Conservation (phyloP, 2,888 invertebrate genomes). For the Micoletzkya japonica region DNA sequence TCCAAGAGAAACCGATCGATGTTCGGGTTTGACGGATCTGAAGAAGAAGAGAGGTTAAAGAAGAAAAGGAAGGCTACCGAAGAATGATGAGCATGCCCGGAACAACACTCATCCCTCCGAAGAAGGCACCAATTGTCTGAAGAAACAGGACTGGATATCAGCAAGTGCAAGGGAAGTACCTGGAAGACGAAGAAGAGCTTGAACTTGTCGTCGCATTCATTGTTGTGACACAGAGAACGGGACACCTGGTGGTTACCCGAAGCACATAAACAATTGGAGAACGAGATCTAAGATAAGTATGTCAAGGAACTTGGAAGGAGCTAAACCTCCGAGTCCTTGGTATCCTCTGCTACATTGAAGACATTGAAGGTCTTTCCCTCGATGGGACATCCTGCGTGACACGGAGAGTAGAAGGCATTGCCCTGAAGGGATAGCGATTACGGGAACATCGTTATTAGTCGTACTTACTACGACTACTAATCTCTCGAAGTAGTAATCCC, state of each 20-base stretch:
- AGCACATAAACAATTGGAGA: slow-evolving; percentile 52
- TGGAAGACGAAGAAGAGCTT: slow-evolving; percentile 51
- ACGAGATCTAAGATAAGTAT: slow-evolving; percentile 24
- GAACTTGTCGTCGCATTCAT: slow-evolving; percentile 48
- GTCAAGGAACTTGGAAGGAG: background rate
- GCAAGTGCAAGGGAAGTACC: background rate
- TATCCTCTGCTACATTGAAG: slow-evolving; percentile 30
- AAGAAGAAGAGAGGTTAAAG: background rate
- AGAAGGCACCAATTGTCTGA: slow-evolving; percentile 53
- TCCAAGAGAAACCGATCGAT: slow-evolving; percentile 59
- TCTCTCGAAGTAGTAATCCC: background rate
- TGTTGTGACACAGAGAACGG: slow-evolving; percentile 50
- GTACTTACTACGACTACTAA: background rate
- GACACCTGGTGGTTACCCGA: slow-evolving; percentile 46
- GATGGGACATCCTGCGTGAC: slow-evolving; percentile 60
- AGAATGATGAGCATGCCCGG: slow-evolving; percentile 63
- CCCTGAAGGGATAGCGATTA: slow-evolving; percentile 39
- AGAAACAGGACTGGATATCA: background rate
- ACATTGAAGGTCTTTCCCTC: slow-evolving; percentile 45
- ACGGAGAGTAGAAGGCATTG: slow-evolving; percentile 64
- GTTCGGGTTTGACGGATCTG: slow-evolving; percentile 60
- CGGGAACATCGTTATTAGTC: background rate
- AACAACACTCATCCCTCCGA: slow-evolving; percentile 62
- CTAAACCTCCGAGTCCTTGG: background rate
- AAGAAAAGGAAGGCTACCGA: slow-evolving; percentile 33